Evolutionary conservation across 2,888 invertebrate genomes (phyloP).

Genomic region (Loripinus fragilis): DNA sequence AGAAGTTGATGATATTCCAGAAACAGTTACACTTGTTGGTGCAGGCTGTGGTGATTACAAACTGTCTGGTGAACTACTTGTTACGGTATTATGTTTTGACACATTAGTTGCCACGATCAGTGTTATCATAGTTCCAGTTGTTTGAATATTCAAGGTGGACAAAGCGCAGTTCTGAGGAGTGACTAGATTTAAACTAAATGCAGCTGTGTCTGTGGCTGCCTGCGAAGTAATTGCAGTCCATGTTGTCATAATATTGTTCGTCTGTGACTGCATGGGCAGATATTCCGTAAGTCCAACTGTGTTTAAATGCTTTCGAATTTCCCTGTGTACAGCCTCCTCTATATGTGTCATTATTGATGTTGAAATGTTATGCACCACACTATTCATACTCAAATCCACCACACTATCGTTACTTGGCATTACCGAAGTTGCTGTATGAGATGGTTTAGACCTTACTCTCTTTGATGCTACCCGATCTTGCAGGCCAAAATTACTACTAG

Average conservation of each 20-base stretch:
- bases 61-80: too few species aligned
- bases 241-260: not conserved
- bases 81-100: too few species aligned
- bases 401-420: not conserved
- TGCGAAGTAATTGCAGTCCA: not conserved
- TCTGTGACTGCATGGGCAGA: not conserved
- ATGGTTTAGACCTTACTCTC: too few species aligned
- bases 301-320: not conserved
- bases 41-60: too few species aligned
- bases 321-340: not conserved
- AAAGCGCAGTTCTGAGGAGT: not conserved
- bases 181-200: not conserved
- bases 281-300: not conserved
- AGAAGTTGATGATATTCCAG: not conserved
- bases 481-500: not conserved
- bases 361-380: not conserved
- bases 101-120: not conserved
- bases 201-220: not conserved
- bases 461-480: not conserved
- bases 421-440: too few species aligned
- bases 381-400: not conserved
- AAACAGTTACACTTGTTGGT: not conserved
- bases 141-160: not conserved
- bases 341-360: not conserved
- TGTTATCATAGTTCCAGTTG: not conserved